These are phyloP conservation scores for Drosophila chauvacae DNA, from an alignment of 1,140 invertebrate genomes.

Conservation along the genomic window DNA sequence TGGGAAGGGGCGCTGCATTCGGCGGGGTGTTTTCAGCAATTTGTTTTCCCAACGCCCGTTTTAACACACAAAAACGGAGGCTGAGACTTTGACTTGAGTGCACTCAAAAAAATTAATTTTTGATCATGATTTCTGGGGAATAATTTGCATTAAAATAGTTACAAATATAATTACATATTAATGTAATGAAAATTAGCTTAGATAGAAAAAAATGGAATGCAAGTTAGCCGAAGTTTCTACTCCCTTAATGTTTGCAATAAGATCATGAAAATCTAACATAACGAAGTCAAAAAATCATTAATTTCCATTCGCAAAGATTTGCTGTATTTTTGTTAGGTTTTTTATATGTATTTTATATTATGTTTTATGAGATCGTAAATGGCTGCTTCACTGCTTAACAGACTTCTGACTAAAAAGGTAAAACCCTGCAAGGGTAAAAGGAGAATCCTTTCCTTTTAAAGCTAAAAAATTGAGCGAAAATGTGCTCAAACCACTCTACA, in stretches of 20 bases:
- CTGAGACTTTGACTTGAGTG: slow-evolving; percentile 64
- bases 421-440: neutral
- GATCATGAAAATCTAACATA: neutral
- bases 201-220: too few species aligned
- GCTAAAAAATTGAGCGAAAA: neutral
- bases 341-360: too few species aligned
- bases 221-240: too few species aligned
- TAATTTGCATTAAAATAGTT: too few species aligned
- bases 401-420: neutral
- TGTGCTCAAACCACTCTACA: neutral
- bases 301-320: neutral
- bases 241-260: neutral
- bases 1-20: slow-evolving; percentile 17
- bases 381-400: too few species aligned
- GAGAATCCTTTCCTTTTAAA: neutral
- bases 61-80: slow-evolving; percentile 63
- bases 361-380: too few species aligned
- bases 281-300: neutral
- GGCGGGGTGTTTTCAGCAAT: slow-evolving; percentile 78
- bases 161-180: neutral
- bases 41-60: slow-evolving; percentile 81
- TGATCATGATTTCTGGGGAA: neutral
- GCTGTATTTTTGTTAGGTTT: neutral
- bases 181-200: neutral
- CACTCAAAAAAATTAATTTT: slow-evolving; percentile 10